These are phyloP conservation scores for Danionella cerebrum DNA, from an alignment of 2,113 vertebrate genomes.

Conservation along the genomic window DNA sequence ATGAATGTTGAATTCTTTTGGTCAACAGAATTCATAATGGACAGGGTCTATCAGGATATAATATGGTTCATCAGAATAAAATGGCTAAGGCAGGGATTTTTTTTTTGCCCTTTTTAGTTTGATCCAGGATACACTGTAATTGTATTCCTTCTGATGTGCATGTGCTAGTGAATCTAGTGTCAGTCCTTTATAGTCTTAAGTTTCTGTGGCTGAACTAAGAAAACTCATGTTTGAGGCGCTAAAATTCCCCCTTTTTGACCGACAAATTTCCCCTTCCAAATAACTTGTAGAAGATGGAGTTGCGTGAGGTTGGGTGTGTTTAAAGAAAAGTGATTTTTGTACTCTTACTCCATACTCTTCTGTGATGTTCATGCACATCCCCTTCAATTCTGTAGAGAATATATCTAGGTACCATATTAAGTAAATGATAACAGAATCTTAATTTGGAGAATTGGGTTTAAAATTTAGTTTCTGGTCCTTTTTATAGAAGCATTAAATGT, in stretches of 20 bases:
- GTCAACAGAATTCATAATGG: conserved; percentile 70
- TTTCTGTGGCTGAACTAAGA: conserved; percentile 50
- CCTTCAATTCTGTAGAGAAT: too few species aligned
- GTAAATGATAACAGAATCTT: too few species aligned
- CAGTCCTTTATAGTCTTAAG: conserved; percentile 54
- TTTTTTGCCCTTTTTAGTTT: conserved; percentile 75
- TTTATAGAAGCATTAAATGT: too few species aligned
- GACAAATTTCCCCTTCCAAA: neutral
- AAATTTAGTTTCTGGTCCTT: too few species aligned
- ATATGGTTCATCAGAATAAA: conserved; percentile 72
- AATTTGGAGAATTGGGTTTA: too few species aligned
- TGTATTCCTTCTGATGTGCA: conserved; percentile 88
- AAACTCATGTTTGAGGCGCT: conserved; percentile 49
- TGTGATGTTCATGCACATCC: conserved; percentile 67
- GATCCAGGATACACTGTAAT: conserved; percentile 74
- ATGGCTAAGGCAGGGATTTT: conserved; percentile 72
- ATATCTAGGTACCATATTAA: too few species aligned
- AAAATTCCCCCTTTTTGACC: neutral
- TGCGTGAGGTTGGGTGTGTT: conserved; percentile 59
- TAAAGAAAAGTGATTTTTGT: conserved; percentile 35
- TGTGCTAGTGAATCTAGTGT: conserved; percentile 80
- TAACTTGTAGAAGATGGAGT: conserved; percentile 44
- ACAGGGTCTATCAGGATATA: conserved; percentile 76
- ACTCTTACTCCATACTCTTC: neutral
- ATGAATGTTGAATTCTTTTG: conserved; percentile 59